These are phyloP conservation scores for Hyles vespertilio DNA, from an alignment of 1,140 invertebrate genomes.

Conservation along the genomic window DNA sequence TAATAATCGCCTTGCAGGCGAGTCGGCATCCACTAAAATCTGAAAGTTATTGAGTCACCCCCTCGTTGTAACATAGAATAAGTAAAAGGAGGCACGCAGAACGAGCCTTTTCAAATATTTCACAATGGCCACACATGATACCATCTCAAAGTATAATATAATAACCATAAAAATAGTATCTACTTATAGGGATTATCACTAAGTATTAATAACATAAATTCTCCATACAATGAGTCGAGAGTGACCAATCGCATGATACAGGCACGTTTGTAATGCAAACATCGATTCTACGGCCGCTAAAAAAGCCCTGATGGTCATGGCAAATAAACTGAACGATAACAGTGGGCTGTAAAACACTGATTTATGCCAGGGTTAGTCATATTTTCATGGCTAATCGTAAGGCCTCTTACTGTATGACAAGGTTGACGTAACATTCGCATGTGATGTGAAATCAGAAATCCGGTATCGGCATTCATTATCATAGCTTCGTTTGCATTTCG, in stretches of 20 bases:
- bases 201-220: constrained; percentile 10
- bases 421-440: constrained; percentile 9
- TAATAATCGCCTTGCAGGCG: constrained; percentile 22
- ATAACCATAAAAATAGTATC: too few relatives aligned
- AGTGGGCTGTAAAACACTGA: constrained; percentile 33
- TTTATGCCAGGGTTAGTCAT: constrained; percentile 38
- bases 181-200: too few relatives aligned
- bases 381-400: constrained; percentile 15
- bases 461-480: background rate
- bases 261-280: background rate
- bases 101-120: too few relatives aligned
- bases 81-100: too few relatives aligned
- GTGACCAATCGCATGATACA: background rate
- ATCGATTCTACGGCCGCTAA: too few relatives aligned
- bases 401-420: constrained; percentile 7
- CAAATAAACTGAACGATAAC: constrained; percentile 36
- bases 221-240: constrained; percentile 1
- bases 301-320: constrained; percentile 29
- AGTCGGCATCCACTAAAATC: constrained; percentile 17
- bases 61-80: constrained; percentile 7
- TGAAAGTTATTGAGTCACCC: constrained; percentile 19
- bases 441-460: constrained; percentile 15
- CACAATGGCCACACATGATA: too few relatives aligned
- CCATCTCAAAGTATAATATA: too few relatives aligned
- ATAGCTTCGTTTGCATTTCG: too few relatives aligned